phyloP scores from a whole-genome alignment of 2,797 vertebrate species.

The Fringilla coelebs region DNA sequence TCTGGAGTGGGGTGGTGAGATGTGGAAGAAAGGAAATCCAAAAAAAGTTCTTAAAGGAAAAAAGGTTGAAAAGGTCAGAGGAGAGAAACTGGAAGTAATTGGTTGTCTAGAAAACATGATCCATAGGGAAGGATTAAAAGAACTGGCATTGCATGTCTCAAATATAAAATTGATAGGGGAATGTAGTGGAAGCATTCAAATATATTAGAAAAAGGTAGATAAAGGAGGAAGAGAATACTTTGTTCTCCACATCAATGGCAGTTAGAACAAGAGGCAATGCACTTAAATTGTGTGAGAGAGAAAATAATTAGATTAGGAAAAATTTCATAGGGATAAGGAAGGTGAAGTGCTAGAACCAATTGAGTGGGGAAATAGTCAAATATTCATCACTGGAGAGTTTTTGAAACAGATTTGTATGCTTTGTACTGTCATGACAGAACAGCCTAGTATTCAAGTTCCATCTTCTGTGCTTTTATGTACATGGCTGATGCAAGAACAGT shows the following conservation, averaged over 20 bases:
- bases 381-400: neutral
- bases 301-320: neutral
- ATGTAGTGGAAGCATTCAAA: neutral
- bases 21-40: neutral
- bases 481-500: neutral
- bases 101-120: neutral
- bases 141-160: neutral
- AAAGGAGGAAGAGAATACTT: neutral
- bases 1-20: no score
- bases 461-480: neutral
- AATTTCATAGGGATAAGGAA: neutral
- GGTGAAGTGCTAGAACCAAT: neutral
- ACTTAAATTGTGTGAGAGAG: neutral
- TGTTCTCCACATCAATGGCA: neutral
- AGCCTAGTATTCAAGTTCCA: neutral
- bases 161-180: neutral
- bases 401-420: neutral
- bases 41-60: neutral
- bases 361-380: neutral
- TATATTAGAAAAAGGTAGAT: neutral
- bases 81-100: neutral
- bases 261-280: neutral
- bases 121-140: neutral
- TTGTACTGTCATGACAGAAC: neutral
- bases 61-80: neutral